Evolutionary conservation across 2,797 vertebrate species (phyloP).

Genomic region (Clamator glandarius): DNA sequence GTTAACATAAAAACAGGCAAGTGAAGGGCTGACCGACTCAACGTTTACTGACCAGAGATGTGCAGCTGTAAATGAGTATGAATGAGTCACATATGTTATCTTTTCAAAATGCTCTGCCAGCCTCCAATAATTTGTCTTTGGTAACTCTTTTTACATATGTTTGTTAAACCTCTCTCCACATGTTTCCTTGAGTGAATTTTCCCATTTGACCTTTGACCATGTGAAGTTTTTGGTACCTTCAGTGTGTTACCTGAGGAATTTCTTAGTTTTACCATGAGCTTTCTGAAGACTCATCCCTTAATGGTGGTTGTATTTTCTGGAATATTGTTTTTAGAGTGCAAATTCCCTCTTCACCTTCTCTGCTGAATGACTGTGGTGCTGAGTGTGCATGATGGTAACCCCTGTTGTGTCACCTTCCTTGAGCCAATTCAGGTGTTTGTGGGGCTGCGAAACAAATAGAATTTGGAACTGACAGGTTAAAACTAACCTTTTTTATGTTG

Average conservation of each 20-base stretch:
- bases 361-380: background rate
- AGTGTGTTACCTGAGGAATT: background rate
- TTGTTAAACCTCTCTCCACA: background rate
- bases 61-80: background rate
- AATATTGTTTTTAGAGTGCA: background rate
- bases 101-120: background rate
- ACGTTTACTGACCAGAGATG: background rate
- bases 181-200: background rate
- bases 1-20: background rate
- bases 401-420: background rate
- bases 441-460: background rate
- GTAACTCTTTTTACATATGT: background rate
- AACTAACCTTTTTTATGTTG: background rate
- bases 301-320: background rate
- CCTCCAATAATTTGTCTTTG: background rate
- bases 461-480: background rate
- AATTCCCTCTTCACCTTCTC: background rate
- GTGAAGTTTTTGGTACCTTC: background rate
- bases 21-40: fast-evolving
- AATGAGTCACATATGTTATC: background rate
- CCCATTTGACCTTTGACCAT: background rate
- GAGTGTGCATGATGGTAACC: background rate
- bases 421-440: background rate
- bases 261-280: background rate
- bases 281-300: background rate